Evolutionary conservation across 30 jellyfish, hydroid and myxozoan genomes (phyloP).

Genomic region (Phacellophora camtschatica): DNA sequence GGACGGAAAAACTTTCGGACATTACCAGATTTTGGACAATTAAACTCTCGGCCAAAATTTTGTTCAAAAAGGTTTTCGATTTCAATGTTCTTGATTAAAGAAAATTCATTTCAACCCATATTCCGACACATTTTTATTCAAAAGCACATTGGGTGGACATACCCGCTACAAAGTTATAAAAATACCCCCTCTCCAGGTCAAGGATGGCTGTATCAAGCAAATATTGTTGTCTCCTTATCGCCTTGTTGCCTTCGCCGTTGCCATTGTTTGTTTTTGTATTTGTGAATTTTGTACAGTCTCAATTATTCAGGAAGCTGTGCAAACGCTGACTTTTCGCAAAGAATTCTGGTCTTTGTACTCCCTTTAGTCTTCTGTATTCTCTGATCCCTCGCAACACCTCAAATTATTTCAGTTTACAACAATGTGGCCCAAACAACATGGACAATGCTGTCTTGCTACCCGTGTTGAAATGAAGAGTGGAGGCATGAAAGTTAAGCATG

Average conservation of each 20-base stretch:
- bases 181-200: constrained; percentile 3
- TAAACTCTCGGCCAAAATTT: no score
- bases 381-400: constrained; percentile 11
- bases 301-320: no score
- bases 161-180: neutral
- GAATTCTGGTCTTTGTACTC: no score
- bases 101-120: neutral
- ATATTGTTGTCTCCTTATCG: neutral
- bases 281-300: no score
- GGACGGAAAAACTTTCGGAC: no score
- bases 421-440: neutral
- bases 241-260: constrained; percentile 10
- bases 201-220: constrained; percentile 7
- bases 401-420: neutral
- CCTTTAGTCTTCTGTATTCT: neutral
- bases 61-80: no score
- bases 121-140: neutral
- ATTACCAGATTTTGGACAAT: no score
- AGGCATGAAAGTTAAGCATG: constrained; percentile 7
- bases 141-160: neutral
- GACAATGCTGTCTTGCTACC: constrained; percentile 10
- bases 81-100: no score
- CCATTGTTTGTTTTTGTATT: no score
- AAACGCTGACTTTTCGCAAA: no score
- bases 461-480: constrained; percentile 4